phyloP scores from a whole-genome alignment of 2,113 vertebrate genomes.

The Pholis gunnellus region DNA sequence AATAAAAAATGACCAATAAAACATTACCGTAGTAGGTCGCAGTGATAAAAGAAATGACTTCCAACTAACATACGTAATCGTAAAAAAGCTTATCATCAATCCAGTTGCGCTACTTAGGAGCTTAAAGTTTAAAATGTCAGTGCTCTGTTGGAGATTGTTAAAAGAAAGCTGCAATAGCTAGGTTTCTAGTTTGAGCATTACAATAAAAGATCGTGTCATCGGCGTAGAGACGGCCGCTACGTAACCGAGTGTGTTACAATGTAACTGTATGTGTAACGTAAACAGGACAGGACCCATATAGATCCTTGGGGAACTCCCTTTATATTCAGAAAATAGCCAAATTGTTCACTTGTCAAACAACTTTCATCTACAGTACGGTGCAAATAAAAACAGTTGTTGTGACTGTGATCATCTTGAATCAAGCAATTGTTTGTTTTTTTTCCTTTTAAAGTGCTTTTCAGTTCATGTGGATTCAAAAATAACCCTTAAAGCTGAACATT shows the following conservation, averaged over 20 bases:
- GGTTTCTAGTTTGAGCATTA: background rate
- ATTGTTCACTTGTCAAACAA: background rate
- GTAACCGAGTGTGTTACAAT: background rate
- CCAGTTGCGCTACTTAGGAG: background rate
- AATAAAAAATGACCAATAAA: background rate
- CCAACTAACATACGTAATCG: background rate
- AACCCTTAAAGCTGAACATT: background rate
- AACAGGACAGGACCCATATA: background rate
- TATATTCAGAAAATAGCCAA: background rate
- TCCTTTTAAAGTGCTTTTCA: background rate
- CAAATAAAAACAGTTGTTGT: background rate
- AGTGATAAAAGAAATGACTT: background rate
- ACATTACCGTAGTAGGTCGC: background rate
- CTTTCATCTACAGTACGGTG: background rate
- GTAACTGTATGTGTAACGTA: background rate
- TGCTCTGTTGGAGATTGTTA: background rate
- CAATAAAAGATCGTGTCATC: background rate
- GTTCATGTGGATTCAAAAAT: background rate
- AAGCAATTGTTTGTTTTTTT: background rate
- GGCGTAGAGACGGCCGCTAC: background rate
- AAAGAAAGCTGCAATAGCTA: background rate
- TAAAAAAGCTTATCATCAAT: background rate
- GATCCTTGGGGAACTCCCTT: background rate
- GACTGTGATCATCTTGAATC: background rate
- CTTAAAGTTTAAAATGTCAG: background rate